These are phyloP conservation scores for Saguinus midas DNA, from an alignment of 2,113 vertebrate genomes.

Conservation along the genomic window DNA sequence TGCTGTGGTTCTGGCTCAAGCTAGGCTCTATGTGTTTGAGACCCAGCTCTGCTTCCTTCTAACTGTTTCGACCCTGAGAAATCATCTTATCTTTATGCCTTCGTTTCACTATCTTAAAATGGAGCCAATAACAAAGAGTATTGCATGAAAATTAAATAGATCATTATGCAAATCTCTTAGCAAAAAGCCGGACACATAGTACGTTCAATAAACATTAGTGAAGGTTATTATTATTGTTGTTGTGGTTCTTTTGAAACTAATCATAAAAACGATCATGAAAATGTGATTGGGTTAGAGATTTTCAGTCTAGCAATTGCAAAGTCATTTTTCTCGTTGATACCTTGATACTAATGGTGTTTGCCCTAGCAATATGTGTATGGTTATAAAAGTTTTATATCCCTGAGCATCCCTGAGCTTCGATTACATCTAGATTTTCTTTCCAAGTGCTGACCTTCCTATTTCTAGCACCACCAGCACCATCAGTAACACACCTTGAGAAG, in stretches of 20 bases:
- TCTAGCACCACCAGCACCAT: neutral
- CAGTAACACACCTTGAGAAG: constrained; percentile 42
- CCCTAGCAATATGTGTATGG: neutral
- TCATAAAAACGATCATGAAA: neutral
- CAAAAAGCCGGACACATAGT: neutral
- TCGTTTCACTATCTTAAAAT: neutral
- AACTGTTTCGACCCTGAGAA: neutral
- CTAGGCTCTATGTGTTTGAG: neutral
- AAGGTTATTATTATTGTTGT: neutral
- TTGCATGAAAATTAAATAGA: neutral
- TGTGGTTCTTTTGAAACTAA: neutral
- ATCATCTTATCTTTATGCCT: neutral
- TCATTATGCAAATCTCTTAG: neutral
- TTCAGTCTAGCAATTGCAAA: neutral
- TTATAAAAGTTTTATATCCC: neutral
- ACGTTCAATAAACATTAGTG: neutral
- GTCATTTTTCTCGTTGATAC: constrained; percentile 7
- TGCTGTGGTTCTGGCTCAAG: neutral
- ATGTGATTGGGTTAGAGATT: neutral
- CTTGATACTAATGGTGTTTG: constrained; percentile 16
- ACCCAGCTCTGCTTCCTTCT: neutral
- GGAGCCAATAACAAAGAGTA: neutral
- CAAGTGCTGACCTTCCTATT: neutral
- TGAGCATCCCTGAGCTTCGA: neutral
- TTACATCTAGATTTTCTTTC: neutral